These are phyloP conservation scores for Mus spicilegus DNA, from an alignment of 2,113 vertebrate species.

Conservation along the genomic window DNA sequence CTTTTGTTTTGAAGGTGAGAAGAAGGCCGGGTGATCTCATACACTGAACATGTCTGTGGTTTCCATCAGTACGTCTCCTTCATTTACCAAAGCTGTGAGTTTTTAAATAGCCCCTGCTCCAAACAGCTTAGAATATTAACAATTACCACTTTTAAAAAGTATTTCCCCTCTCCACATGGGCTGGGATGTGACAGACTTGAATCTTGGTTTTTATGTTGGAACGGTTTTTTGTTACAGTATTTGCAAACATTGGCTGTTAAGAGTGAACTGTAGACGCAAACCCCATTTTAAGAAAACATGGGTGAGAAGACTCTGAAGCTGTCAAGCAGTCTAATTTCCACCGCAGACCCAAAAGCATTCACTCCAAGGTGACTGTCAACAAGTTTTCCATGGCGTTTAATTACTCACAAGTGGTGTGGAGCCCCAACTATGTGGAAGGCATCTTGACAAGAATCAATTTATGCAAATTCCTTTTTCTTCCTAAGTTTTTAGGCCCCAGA, in stretches of 20 bases:
- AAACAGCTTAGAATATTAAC: conserved; percentile 54
- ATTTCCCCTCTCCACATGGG: conserved; percentile 62
- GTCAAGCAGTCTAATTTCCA: conserved; percentile 52
- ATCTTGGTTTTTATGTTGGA: conserved; percentile 71
- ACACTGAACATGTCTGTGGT: conserved; percentile 52
- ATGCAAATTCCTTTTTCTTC: conserved; percentile 32
- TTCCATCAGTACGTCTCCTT: conserved; percentile 65
- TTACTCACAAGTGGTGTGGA: conserved; percentile 23
- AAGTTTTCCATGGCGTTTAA: conserved; percentile 35
- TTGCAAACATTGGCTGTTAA: conserved; percentile 75
- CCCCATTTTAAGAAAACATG: conserved; percentile 72
- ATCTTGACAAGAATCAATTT: conserved; percentile 38
- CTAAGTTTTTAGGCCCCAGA: conserved; percentile 3
- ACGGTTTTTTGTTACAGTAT: conserved; percentile 73
- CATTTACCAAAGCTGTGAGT: conserved; percentile 65
- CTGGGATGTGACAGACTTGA: conserved; percentile 61
- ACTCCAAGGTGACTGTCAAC: conserved; percentile 49
- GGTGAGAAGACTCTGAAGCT: conserved; percentile 63
- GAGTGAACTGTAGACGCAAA: conserved; percentile 42
- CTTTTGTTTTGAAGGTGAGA: conserved; percentile 75
- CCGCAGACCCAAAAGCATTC: conserved; percentile 22
- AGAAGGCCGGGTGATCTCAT: conserved; percentile 54
- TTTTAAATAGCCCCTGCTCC: conserved; percentile 64
- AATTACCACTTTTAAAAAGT: conserved; percentile 64
- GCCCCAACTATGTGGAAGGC: background rate